Evolutionary conservation across 2,888 invertebrate genomes (phyloP).

Genomic region (Adelphocoris suturalis): DNA sequence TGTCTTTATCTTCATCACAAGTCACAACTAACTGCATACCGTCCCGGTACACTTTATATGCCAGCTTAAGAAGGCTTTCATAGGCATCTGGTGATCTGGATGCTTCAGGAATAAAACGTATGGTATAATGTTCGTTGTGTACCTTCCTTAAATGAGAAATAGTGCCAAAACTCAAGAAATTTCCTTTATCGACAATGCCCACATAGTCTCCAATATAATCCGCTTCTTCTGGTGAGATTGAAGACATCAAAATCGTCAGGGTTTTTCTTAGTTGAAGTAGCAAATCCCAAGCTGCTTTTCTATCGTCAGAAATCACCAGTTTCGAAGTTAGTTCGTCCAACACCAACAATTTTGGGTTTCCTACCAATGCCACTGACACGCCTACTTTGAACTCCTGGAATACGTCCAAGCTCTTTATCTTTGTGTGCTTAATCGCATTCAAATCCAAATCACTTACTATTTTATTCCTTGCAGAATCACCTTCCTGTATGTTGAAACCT

Average conservation of each 20-base stretch:
- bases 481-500: not conserved
- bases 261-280: not conserved
- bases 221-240: not conserved
- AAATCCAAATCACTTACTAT: not conserved
- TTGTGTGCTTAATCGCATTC: not conserved
- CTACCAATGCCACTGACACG: not conserved
- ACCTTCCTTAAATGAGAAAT: not conserved
- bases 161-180: not conserved
- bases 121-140: not conserved
- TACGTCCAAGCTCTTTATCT: not conserved
- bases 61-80: not conserved
- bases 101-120: not conserved
- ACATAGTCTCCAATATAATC: not conserved
- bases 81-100: not conserved
- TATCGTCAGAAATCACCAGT: not conserved
- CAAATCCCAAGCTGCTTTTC: not conserved
- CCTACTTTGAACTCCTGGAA: not conserved
- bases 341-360: not conserved
- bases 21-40: not conserved
- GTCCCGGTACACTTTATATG: not conserved
- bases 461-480: not conserved
- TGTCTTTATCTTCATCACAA: not conserved
- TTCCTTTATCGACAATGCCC: not conserved
- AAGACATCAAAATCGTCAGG: not conserved
- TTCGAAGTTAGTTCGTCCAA: not conserved